These are phyloP conservation scores for Aleiodes testaceus DNA, from an alignment of 2,888 invertebrate genomes.

Conservation along the genomic window DNA sequence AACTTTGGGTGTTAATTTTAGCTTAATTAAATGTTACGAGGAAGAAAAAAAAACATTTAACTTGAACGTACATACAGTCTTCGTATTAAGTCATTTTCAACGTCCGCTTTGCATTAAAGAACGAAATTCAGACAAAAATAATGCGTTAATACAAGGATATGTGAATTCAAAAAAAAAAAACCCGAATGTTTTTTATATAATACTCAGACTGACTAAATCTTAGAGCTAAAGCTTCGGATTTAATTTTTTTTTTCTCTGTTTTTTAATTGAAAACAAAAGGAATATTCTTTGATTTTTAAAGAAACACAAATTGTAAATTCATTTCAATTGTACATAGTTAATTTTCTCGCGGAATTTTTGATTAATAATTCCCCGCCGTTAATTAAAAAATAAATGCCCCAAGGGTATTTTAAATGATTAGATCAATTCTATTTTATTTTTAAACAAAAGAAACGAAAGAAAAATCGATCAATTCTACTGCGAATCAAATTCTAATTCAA, in stretches of 20 bases:
- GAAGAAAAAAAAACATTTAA: constrained; percentile 11
- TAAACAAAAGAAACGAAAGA: background rate
- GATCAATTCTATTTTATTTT: constrained; percentile 3
- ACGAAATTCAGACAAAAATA: constrained; percentile 17
- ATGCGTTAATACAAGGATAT: background rate
- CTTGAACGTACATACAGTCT: constrained; percentile 30
- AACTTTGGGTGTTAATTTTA: constrained; percentile 20
- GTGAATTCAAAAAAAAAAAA: constrained; percentile 1
- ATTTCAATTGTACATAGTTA: constrained; percentile 26
- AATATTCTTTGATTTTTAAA: constrained; percentile 5
- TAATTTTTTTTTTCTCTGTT: constrained; percentile 11
- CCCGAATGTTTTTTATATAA: constrained; percentile 44
- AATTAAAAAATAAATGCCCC: background rate
- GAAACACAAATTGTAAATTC: constrained; percentile 19
- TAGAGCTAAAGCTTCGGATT: constrained; percentile 12
- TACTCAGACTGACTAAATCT: constrained; percentile 50
- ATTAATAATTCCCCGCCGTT: background rate
- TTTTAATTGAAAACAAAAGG: constrained; percentile 3
- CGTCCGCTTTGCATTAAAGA: constrained; percentile 46
- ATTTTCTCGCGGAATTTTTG: background rate
- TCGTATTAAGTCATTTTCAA: constrained; percentile 38
- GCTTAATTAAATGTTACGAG: background rate
- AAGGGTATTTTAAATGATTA: background rate
- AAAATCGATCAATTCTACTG: background rate
- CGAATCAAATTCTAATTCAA: background rate